Conservation (phyloP, 2,797 vertebrate species). For the Pachyuromys duprasi region DNA sequence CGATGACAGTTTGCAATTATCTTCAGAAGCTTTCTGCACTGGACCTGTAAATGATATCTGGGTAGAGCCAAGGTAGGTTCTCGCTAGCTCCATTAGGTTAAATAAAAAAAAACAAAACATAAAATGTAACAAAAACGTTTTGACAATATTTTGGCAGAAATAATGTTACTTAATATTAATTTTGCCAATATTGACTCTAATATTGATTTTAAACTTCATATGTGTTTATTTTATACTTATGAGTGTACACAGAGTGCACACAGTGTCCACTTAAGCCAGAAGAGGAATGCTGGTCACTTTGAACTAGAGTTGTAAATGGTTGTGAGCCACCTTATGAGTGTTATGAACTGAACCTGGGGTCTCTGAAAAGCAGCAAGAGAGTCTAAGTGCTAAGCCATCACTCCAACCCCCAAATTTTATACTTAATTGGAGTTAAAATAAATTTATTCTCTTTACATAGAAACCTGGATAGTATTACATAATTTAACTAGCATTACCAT, state of each 20-base stretch:
- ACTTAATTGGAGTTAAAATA: constrained; percentile 31
- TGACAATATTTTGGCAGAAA: not conserved
- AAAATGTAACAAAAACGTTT: not conserved
- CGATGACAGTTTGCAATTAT: not conserved
- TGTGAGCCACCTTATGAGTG: not conserved
- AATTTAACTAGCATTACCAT: not conserved
- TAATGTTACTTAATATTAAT: not conserved
- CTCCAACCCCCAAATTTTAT: not conserved
- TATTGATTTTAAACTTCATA: not conserved
- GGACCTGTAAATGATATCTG: not conserved
- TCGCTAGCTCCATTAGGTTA: not conserved
- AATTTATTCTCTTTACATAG: not conserved
- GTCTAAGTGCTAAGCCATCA: not conserved
- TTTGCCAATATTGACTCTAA: not conserved
- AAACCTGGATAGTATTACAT: not conserved
- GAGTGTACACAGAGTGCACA: rapidly evolving
- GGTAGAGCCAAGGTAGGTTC: not conserved
- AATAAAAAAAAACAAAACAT: not conserved
- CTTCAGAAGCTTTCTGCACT: not conserved
- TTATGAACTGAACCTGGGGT: too few species aligned
- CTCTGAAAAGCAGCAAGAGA: not conserved
- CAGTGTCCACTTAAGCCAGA: not conserved
- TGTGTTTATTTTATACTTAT: not conserved
- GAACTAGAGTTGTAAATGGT: not conserved
- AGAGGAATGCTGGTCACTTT: not conserved